These are phyloP conservation scores for Pterocles burchelli DNA, from an alignment of 2,113 vertebrate species.

Conservation along the genomic window DNA sequence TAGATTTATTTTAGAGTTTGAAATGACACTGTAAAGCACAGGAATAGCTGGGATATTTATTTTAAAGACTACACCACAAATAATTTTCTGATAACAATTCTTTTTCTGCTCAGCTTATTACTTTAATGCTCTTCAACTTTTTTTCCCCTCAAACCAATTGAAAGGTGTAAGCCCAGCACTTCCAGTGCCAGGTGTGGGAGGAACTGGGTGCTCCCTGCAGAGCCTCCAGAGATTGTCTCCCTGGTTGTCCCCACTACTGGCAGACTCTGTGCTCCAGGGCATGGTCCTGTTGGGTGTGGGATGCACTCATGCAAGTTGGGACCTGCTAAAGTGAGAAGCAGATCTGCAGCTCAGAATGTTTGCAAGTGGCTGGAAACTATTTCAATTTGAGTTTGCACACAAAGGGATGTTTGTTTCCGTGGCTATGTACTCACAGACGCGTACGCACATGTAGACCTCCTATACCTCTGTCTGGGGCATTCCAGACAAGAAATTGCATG, in stretches of 20 bases:
- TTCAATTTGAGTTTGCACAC: background rate
- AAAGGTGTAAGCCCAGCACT: background rate
- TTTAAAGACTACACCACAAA: conserved; percentile 46
- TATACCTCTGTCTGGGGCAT: background rate
- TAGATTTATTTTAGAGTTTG: conserved; percentile 63
- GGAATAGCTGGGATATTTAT: conserved; percentile 28
- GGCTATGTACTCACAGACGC: background rate
- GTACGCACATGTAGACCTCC: background rate
- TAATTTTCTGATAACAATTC: conserved; percentile 39
- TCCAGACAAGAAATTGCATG: background rate
- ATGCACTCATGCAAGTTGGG: background rate
- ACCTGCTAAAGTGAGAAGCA: background rate
- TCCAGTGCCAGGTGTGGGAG: background rate
- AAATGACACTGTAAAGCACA: conserved; percentile 46
- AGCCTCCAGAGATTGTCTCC: background rate
- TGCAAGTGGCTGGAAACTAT: background rate
- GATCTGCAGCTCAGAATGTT: background rate
- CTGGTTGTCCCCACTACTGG: no score
- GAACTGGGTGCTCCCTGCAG: background rate
- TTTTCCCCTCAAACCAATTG: background rate
- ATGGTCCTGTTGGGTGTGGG: accelerated
- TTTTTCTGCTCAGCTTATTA: conserved; percentile 8
- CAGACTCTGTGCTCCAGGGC: accelerated
- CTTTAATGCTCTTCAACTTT: background rate
- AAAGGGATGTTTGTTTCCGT: background rate